Conservation (phyloP, 2,888 invertebrate species). For the Drosophila peninsularis region DNA sequence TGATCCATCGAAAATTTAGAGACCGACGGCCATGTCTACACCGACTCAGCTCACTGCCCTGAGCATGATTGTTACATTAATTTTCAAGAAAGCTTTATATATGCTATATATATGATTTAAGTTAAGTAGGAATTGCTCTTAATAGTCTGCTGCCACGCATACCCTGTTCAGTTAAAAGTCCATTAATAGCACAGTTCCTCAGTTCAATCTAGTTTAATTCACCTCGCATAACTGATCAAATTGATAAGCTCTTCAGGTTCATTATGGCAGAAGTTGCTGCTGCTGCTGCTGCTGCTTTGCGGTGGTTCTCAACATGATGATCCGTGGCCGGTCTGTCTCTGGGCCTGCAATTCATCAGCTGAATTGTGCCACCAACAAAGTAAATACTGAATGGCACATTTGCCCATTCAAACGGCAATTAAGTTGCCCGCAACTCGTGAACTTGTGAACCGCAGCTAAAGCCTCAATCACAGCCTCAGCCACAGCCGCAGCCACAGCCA, state of each 20-base stretch:
- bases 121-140: too few relatives aligned
- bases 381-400: slow-evolving; percentile 39
- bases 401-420: slow-evolving; percentile 77
- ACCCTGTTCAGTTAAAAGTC: too few relatives aligned
- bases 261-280: slow-evolving; percentile 23
- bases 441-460: slow-evolving; percentile 74
- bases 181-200: slow-evolving; percentile 60
- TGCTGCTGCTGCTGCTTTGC: neutral
- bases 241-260: slow-evolving; percentile 35
- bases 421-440: slow-evolving; percentile 81
- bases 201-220: slow-evolving; percentile 51
- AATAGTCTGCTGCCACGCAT: too few relatives aligned
- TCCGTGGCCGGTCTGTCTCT: slow-evolving; percentile 44
- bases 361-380: slow-evolving; percentile 77
- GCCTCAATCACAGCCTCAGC: slow-evolving; percentile 27
- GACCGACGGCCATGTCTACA: too few relatives aligned
- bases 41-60: too few relatives aligned
- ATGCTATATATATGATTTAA: too few relatives aligned
- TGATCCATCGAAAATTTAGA: too few relatives aligned
- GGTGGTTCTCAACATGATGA: slow-evolving; percentile 35
- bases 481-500: slow-evolving; percentile 15
- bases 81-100: too few relatives aligned
- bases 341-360: slow-evolving; percentile 66
- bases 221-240: neutral
- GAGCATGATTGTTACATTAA: too few relatives aligned